Base-by-base conservation (phyloP, 2,888 invertebrate species). In the Apodemia zela region DNA sequence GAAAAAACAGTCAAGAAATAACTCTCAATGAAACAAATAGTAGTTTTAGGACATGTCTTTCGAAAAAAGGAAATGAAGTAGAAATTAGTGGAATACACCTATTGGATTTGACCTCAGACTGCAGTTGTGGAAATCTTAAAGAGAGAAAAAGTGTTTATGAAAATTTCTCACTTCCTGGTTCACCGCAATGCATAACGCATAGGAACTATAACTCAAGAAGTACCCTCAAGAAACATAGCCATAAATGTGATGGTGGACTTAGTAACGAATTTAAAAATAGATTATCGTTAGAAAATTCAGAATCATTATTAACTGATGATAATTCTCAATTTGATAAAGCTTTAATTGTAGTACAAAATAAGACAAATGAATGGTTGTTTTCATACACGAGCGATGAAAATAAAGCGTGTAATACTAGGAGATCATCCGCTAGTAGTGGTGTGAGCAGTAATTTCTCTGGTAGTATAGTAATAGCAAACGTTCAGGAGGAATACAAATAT, bases 401-500 rank as follows among this genome's bases (percentile, higher is more conserved):
- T n/a, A 78, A 71, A 29, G 75, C 68, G 3, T 72, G 75, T 4
- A 87, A 90, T 72, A 89, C 89, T 13, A 82, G 89, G 65, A 78
- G 90, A 58, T 89, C 90, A 61, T 90, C 90, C 0, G 87, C 86
- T 0, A 90, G 89, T 60, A 90, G 90, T 64, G 90, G 90, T 54
- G 89, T 91, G 1, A 89, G 89, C 66, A 89, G 89, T 64, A 84
- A 81, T 65, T 84, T 80, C 58, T 87, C 87, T 0, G 81, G 90
- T 0, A 85, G 81, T 66, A 87, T 91, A 5, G 88, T 93, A 57
- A 83, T 93, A 63, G 90, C 93, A 0, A 94, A 90, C 70, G 91
- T 96, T 60, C 93, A 94, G 2, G 96, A 96, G 73, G 94, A 96
- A 67, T 96, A 96, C 74, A 95, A 94, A 61, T 96, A 96, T 75